Base-by-base conservation (phyloP, 2,797 vertebrate species). In the Carapus acus region DNA sequence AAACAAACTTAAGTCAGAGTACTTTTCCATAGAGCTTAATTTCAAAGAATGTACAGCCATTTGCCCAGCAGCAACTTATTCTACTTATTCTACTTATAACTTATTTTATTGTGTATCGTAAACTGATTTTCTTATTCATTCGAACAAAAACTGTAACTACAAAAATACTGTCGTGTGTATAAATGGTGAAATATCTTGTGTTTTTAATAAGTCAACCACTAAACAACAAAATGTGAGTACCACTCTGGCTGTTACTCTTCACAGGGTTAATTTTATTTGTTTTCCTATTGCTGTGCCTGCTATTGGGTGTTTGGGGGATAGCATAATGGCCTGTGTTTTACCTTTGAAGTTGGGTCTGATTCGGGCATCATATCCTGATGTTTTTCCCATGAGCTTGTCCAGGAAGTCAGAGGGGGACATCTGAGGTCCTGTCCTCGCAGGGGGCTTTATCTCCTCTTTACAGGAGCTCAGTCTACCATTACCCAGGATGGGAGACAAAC, bases 281-380 rank as follows among this genome's bases (percentile, higher is more conserved):
- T 65, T 60, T 55, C 17, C 7, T 3, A 43, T 53, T 27, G n/a
- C 52, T 62, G 17, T 56, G 50, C 49, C 57, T 43, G 37, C 58
- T 31, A 14, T 23, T 41, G 47, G 54, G 54, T 68, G 67, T 48
- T 65, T 34, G 7, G 57, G 61, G 49, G 27, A 29, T 47, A 18
- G 49, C 45, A 39, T 18, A 22, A 49, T 37, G 57, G 53, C 55
- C 48, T 53, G 14, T 49, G 39, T 33, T 39, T 75, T 86, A 97
- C 94, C 94, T 94, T 97, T 97, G 87, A 96, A 97, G 86, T 94
- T 93, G 73, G 94, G 94, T 67, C 93, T 88, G 74, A 97, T 96
- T 66, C 94, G 91, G 56, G 94, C 92, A 2, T 96, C 94, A 2
- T 97, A 97, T 51, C 92, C 93, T 11, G 93, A 97, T 0, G 91